Evolutionary conservation across 2,888 invertebrate genomes (phyloP), one percentile per base, ranked within the genome.

Genomic region (Eupithecia subumbrata): DNA sequence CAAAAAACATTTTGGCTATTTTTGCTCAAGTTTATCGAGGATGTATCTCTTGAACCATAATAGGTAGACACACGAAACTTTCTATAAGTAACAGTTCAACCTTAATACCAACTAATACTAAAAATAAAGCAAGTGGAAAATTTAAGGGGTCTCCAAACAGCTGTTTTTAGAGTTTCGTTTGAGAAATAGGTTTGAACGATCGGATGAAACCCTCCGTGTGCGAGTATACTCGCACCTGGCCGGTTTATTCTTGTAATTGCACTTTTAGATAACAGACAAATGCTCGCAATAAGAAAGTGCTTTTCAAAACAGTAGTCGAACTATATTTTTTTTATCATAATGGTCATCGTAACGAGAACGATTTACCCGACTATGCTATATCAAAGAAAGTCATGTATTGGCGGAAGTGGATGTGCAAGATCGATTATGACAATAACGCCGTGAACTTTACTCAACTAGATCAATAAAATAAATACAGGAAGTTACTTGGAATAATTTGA

Each of bases 311-410:
- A 71, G 69, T 66, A 30, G 60, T 63, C 70, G 45, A 69, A 67
- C 40, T 67, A 74, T 66, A 72, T 56, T 71, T 48, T 64, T 45
- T 34, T 63, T 63, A n/a, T 34, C 16, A 64, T 48, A 48, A 18
- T 7, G 9, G 9, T n/a, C 63, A 63, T 63, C 5, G 63, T 3
- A 22, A 25, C 14, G 30, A 63, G 14, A 48, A 18, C 63, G 22
- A 30, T 63, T 63, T 25, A 63, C 63, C 16, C 30, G 30, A 63
- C 30, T 14, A 8, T 40, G 14, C 16, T 63, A 63, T 4, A 30
- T 63, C 52, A n/a, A 56, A 56, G 22, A 56, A 22, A 18, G 7
- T 18, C 5, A 48, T 22, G 22, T 56, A 56, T 56, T 56, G 11
- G 56, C 12, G 16, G 11, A 56, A n/a, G 22, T 56, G 22, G 22